Evolutionary conservation across 2,797 vertebrate species (phyloP).

Genomic region (Gila robusta): DNA sequence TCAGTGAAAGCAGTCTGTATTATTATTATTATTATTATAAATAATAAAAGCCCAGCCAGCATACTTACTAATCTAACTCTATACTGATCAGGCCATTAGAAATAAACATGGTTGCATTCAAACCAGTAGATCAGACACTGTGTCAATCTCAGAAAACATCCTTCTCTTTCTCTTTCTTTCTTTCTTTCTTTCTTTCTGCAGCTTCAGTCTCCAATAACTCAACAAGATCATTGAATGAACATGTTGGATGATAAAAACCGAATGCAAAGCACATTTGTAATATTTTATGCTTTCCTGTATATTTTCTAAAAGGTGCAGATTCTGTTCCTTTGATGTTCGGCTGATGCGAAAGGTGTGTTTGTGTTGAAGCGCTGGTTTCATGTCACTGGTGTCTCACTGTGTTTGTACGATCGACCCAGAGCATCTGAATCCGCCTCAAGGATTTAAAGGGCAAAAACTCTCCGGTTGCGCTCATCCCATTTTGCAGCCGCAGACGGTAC

Average conservation of each 20-base stretch:
- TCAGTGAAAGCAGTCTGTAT: not conserved
- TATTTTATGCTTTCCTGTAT: slow-evolving; percentile 39
- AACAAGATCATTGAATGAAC: not conserved
- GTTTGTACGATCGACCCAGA: slow-evolving; percentile 4
- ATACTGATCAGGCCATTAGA: not conserved
- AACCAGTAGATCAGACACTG: slow-evolving; percentile 3
- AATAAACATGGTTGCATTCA: not conserved
- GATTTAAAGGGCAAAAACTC: slow-evolving; percentile 41
- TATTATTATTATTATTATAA: not conserved
- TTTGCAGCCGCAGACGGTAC: not conserved
- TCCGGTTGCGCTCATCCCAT: not conserved
- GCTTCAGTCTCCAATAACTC: not conserved
- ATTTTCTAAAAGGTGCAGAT: slow-evolving; percentile 1
- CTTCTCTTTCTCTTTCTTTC: not conserved
- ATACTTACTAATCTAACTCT: not conserved
- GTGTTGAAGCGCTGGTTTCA: slow-evolving; percentile 20
- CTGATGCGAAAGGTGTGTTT: slow-evolving; percentile 14
- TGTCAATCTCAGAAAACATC: slow-evolving; percentile 2
- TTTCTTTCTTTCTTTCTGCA: not conserved
- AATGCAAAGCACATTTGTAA: slow-evolving; percentile 54
- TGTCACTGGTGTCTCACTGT: not conserved
- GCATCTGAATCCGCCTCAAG: slow-evolving; percentile 15
- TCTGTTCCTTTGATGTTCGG: not conserved
- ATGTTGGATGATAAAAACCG: slow-evolving; percentile 3
- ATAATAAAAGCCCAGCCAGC: not conserved